These are phyloP conservation scores for Tichodroma muraria DNA, from an alignment of 2,113 vertebrate genomes.

Conservation along the genomic window DNA sequence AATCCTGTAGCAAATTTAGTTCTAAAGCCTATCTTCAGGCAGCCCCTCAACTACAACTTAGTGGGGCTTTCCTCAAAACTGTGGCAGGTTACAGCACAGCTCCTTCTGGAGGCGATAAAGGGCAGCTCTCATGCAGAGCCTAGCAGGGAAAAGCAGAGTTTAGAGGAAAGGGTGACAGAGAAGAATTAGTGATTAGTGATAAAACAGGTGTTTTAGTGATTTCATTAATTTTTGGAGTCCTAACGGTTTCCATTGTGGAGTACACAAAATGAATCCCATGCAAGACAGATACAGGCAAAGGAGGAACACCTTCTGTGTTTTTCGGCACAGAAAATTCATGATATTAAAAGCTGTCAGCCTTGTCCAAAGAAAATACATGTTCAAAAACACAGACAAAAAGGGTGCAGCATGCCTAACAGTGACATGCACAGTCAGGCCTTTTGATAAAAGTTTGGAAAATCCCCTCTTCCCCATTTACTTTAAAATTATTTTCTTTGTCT, in stretches of 20 bases:
- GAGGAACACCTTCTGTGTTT: not conserved
- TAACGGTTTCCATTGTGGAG: not conserved
- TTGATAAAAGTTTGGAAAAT: not conserved
- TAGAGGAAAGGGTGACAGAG: not conserved
- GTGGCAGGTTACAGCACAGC: not conserved
- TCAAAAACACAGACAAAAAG: not conserved
- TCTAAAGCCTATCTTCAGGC: not conserved
- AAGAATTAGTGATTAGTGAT: no score
- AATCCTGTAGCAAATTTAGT: not conserved
- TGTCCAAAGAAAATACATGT: not conserved
- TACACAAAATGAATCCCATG: not conserved
- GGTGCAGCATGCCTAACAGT: not conserved
- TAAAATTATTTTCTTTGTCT: not conserved
- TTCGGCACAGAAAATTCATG: not conserved
- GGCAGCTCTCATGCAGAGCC: not conserved
- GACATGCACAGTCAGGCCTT: not conserved
- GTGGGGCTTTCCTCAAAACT: not conserved
- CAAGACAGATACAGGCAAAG: not conserved
- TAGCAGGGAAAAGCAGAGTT: not conserved
- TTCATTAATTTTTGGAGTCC: not conserved
- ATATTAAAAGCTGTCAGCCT: not conserved
- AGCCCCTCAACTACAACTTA: not conserved
- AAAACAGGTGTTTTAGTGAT: not conserved
- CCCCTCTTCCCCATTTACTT: not conserved
- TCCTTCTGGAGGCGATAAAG: not conserved